A percentile compares a stretch with the other conserved stretches of the same genome.
These are phyloP conservation scores for Forbesichthys papilliferus DNA, from an alignment of 2,113 vertebrate genomes.

Conservation along the genomic window DNA sequence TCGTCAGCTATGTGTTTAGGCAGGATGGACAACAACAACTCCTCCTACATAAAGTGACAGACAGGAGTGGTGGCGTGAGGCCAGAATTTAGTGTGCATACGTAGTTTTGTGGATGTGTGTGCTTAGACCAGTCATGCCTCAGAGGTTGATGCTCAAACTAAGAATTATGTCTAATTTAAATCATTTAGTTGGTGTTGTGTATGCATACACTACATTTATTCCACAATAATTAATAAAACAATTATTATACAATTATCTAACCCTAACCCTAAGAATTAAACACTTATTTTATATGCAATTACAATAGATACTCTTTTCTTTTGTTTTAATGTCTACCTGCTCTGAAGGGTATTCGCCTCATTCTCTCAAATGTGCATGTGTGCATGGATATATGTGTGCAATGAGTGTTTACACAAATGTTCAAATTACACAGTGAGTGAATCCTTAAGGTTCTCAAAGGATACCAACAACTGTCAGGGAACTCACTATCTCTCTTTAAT, in stretches of 20 bases:
- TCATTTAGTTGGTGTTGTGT: neutral
- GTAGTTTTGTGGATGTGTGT: neutral
- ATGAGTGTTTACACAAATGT: neutral
- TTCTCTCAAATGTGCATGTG: no score
- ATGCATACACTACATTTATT: neutral
- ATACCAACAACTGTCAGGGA: conserved; percentile 33
- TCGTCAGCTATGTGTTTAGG: conserved; percentile 97
- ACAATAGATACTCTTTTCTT: no score
- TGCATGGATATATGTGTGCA: neutral
- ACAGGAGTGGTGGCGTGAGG: neutral
- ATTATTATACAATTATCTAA: no score
- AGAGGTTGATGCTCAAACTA: no score
- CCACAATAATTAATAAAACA: no score
- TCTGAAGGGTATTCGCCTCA: no score
- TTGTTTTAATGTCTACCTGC: no score
- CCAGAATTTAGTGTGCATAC: neutral
- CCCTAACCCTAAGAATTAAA: no score
- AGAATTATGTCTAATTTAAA: neutral
- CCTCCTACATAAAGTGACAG: conserved; percentile 76
- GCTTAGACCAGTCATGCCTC: no score
- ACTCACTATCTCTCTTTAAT: no score
- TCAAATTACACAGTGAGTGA: conserved; percentile 13
- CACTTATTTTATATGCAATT: no score
- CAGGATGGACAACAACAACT: conserved; percentile 92
- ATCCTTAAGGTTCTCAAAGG: conserved; percentile 35